Base-by-base conservation (phyloP, 2,113 vertebrate species). In the Cranoglanis bouderius region DNA sequence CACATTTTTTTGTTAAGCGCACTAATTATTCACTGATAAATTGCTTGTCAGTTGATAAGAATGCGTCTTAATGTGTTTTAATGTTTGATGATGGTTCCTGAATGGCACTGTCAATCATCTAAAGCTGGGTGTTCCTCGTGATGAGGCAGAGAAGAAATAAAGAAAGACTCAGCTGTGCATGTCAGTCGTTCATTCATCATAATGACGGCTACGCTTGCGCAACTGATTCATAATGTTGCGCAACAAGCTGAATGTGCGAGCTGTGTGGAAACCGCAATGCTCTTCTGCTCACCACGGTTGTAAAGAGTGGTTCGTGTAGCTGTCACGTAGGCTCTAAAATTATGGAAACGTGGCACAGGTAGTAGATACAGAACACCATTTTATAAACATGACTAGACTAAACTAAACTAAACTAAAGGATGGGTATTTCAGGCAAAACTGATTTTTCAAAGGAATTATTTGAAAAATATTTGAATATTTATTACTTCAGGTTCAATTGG, bases 71-170 rank as follows among this genome's bases (percentile, higher is more conserved):
- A 43, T 75, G 32, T 38, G 70, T 24, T 24, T 18, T 57, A 49
- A 13, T 16, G 24, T 14, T 26, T 49, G 35, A 80, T 16, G 46
- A 13, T 2, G 14, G 40, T 10, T 38, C 12, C n/a, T 87, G 85
- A 86, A 86, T 57, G 85, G 65, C 74, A 38, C 7, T 5, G 40
- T 35, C 65, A 35, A 32, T 67, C 84, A 82, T 75, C 82, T 53
- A 85, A 85, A 35, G 40, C 59, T 85, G 74, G 83, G 65, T 82
- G 84, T 88, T 85, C 24, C 51, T n/a, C 59, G 14, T n/a, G 43
- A 75, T 57, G 43, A 49, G 53, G 59, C 2, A 7, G 12, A 78
- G 32, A 13, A 59, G 67, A 82, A 84, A 90, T 84, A 61, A 72
- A 67, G 46, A 49, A n/a, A 32, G 26, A 75, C 77, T 46, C 51